Evolutionary conservation across 2,113 vertebrate species (phyloP).

Genomic region (Chionodraco myersi): DNA sequence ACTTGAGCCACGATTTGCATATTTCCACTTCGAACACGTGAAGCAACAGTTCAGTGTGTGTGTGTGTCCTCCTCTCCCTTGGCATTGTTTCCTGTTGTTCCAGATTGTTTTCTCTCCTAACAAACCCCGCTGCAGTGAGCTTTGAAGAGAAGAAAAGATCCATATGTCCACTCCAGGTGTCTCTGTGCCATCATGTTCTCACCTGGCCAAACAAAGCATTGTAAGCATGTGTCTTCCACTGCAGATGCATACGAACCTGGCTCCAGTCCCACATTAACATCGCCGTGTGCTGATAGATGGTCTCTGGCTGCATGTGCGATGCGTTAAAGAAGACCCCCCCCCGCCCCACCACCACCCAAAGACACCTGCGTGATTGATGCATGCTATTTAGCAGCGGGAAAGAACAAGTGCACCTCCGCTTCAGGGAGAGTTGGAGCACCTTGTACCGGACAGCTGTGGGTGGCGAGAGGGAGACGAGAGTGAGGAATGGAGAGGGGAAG

Average conservation of each 20-base stretch:
- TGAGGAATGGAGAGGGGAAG: conserved; percentile 6
- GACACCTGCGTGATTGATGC: conserved; percentile 77
- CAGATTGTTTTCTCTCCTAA: conserved; percentile 59
- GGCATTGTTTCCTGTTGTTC: conserved; percentile 58
- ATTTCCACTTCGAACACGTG: conserved; percentile 2
- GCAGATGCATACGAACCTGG: conserved; percentile 63
- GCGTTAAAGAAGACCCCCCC: conserved; percentile 52
- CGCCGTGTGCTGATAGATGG: conserved; percentile 63
- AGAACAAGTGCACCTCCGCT: conserved; percentile 87
- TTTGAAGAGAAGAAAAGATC: conserved; percentile 46
- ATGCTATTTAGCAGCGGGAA: conserved; percentile 78
- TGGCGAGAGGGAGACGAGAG: conserved; percentile 86
- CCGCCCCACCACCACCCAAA: conserved; percentile 26
- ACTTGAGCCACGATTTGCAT: neutral
- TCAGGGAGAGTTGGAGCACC: conserved; percentile 85
- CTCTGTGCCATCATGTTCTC: conserved; percentile 16
- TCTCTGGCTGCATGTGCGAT: conserved; percentile 62
- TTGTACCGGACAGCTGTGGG: conserved; percentile 90
- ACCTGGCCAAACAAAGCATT: conserved; percentile 64
- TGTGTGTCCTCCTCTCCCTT: conserved; percentile 50
- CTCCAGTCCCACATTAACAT: conserved; percentile 50
- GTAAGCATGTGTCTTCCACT: conserved; percentile 12
- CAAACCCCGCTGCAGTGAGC: conserved; percentile 42
- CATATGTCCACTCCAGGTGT: conserved; percentile 28
- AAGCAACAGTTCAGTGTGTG: conserved; percentile 17